Base-by-base conservation (phyloP, 2,888 invertebrate species). In the Amiota mariae region DNA sequence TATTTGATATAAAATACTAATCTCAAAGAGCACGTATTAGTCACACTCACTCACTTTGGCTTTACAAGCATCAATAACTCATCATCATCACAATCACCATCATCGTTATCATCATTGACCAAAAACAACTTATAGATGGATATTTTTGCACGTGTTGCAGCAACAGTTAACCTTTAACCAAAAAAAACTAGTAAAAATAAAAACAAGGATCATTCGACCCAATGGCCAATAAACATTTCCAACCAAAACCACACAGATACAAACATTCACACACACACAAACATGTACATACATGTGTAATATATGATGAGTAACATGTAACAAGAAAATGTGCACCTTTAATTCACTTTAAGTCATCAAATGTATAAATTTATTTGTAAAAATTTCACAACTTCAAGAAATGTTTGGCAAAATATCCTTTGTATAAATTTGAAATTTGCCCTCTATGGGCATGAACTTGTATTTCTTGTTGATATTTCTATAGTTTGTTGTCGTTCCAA, bases 331-430 rank as follows among this genome's bases (percentile, higher is more conserved):
- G 76, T 82, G 81, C 77, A 79, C 71, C 80, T 84, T 82, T 81
- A 84, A 80, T 81, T 80, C 77, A 78, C 84, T 82, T 84, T 80
- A 82, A 85, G 85, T 78, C 63, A n/a, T 13, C 36, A 36, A 36
- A 36, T 36, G 36, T 36, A 36, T 36, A 36, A 36, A 36, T 4
- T 36, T 36, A 6, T 36, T 36, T 36, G 36, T 6, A 36, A 36
- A 36, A 36, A 36, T 36, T 36, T 36, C 36, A 36, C 36, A 36
- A 36, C 36, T 36, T 36, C 36, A 36, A 36, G 4, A 36, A 36
- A 36, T 36, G 36, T 36, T 36, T 36, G 3, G 36, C 36, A 36
- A 36, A 36, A 36, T 36, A 36, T 2, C 36, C 36, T 36, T 36
- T 36, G 36, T 36, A 36, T 36, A 36, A 36, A 36, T 36, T 36